These are phyloP conservation scores for Camptogramma bilineatum DNA, from an alignment of 2,888 invertebrate species.

Conservation along the genomic window DNA sequence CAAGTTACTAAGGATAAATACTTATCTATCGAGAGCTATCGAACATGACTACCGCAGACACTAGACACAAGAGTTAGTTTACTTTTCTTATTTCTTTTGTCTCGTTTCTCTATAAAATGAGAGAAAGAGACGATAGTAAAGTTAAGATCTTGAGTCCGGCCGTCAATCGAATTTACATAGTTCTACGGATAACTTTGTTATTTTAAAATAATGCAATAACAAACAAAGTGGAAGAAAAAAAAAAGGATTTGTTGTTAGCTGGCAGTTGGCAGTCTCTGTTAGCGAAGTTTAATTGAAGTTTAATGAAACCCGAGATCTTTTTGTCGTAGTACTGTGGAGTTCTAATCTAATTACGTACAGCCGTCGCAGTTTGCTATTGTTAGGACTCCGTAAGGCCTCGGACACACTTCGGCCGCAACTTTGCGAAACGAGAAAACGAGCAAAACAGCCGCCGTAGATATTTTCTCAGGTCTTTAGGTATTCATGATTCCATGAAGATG, in stretches of 20 bases:
- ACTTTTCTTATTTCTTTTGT: background rate
- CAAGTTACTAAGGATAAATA: background rate
- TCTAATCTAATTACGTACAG: slow-evolving; percentile 67
- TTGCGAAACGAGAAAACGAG: background rate
- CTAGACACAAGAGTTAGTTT: background rate
- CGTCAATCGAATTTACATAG: background rate
- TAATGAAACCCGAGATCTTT: slow-evolving; percentile 63
- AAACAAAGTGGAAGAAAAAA: slow-evolving; percentile 47
- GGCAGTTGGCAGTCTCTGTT: slow-evolving; percentile 57
- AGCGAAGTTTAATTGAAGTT: slow-evolving; percentile 67
- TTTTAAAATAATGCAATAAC: slow-evolving; percentile 20
- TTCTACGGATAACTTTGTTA: background rate
- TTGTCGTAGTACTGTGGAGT: slow-evolving; percentile 59
- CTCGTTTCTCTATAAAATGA: background rate
- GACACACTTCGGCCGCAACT: slow-evolving; percentile 41
- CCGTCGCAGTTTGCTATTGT: slow-evolving; percentile 53
- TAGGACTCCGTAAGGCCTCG: slow-evolving; percentile 40
- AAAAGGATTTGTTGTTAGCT: slow-evolving; percentile 54
- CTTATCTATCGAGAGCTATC: background rate
- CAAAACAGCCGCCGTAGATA: too few relatives aligned
- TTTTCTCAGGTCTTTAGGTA: too few relatives aligned
- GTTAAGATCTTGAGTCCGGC: background rate
- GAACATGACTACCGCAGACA: background rate
- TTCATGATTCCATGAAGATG: too few relatives aligned
- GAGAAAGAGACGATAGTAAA: background rate